Conservation (phyloP, 2,113 vertebrate genomes). For the Coracopsis vasa region DNA sequence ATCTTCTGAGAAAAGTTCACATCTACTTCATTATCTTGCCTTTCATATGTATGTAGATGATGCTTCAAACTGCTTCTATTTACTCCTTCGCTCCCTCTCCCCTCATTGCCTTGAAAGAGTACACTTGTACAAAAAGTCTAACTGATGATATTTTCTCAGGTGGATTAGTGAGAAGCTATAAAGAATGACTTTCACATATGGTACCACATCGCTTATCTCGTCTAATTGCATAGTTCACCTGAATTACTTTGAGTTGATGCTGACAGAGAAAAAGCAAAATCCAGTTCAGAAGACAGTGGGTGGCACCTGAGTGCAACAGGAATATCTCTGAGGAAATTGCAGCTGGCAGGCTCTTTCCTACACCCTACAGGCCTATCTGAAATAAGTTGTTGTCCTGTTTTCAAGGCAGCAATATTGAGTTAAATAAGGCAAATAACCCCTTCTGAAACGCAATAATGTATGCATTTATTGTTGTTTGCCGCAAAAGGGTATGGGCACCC, state of each 20-base stretch:
- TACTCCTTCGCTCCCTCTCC: neutral
- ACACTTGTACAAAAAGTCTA: conserved; percentile 4
- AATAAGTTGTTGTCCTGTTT: neutral
- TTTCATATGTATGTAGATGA: conserved; percentile 30
- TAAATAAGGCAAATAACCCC: neutral
- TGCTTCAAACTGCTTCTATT: neutral
- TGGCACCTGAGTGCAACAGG: neutral
- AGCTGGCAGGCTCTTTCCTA: neutral
- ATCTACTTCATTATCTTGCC: conserved; percentile 2
- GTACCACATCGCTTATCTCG: neutral
- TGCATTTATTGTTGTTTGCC: neutral
- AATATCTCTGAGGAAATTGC: neutral
- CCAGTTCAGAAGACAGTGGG: neutral
- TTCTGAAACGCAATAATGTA: neutral
- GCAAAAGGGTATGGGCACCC: neutral
- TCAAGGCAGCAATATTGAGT: neutral
- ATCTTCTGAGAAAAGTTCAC: conserved; percentile 16
- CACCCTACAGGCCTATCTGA: neutral
- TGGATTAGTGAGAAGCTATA: neutral
- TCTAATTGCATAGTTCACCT: neutral
- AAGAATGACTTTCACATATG: conserved; percentile 10
- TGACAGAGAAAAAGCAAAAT: neutral
- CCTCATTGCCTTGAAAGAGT: neutral
- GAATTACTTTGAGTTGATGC: neutral
- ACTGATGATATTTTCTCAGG: neutral